Percentiles rank a stretch among this genome's conserved stretches.
Conservation (phyloP, 2,113 vertebrate genomes). For the Alosa alosa region DNA sequence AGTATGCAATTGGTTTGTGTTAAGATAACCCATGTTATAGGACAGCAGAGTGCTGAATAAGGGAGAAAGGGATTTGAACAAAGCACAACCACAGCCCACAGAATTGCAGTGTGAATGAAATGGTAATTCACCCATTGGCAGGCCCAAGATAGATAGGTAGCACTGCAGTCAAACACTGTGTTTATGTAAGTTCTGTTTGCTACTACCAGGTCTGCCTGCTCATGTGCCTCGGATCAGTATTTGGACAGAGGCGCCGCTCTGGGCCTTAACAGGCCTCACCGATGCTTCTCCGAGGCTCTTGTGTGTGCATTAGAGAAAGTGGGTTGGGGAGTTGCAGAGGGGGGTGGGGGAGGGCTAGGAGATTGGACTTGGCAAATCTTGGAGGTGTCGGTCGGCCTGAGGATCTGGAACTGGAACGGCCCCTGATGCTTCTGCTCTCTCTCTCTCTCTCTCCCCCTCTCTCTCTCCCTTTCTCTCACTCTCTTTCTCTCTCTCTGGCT, state of each 20-base stretch:
- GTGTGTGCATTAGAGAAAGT: slow-evolving; percentile 3
- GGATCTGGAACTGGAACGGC: neutral
- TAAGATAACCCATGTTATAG: neutral
- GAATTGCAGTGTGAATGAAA: neutral
- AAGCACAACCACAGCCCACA: neutral
- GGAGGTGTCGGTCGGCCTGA: slow-evolving; percentile 34
- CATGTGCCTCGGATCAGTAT: neutral
- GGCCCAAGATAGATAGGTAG: neutral
- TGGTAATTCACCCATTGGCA: neutral
- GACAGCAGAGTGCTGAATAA: neutral
- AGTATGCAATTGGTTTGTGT: neutral
- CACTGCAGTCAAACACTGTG: neutral
- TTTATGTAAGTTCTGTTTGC: neutral
- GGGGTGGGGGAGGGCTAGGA: neutral
- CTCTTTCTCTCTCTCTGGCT: too few relatives aligned
- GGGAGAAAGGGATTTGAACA: neutral
- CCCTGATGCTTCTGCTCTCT: slow-evolving; percentile 6
- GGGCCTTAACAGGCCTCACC: neutral
- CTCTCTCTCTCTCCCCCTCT: slow-evolving; percentile 13
- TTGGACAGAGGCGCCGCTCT: neutral
- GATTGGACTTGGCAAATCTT: neutral
- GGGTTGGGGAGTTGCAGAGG: slow-evolving; percentile 21
- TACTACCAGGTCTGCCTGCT: neutral
- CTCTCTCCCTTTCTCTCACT: slow-evolving; percentile 14
- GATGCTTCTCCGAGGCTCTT: neutral